Base-by-base conservation (phyloP, 35 echinoderm and acorn worm genomes). In the Lytechinus variegatus region DNA sequence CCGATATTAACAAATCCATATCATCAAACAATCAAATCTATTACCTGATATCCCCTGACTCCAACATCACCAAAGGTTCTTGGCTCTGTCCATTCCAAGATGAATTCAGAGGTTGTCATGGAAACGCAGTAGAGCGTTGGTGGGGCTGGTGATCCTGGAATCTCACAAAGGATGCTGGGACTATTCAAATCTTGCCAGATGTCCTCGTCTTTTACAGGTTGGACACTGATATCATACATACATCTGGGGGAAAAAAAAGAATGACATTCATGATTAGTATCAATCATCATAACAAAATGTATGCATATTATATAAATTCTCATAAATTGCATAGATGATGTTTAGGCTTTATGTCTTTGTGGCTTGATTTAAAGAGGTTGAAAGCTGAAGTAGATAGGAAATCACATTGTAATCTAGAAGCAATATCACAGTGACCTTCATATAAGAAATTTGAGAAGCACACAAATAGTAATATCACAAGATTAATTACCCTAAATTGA, bases 21-120 rank as follows among this genome's bases (percentile, higher is more conserved):
- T 79, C n/a, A 24, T 79, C 16, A 79, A 79, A 79, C 19, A 24
- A 79, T n/a, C 66, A n/a, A 71, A 79, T n/a, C n/a, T n/a, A 24
- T 16, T 95, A 98, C 97, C 97, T 97, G 97, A 86, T 96, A 99
- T 27, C 98, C 98, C 27, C 95, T 89, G 13, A 97, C 44, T 54
- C 91, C 87, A 55, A 96, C 94, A 29, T 95, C 97, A 86, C 97
- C 98, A 97, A 96, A 97, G 27, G 97, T 87, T 89, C 97, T 97
- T 16, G 98, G 98, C 86, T 96, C 96, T 54, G 96, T 95, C 98
- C 98, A 99, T 58, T 99, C 97, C 61, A 99, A 54, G 11, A 97
- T 95, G 86, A 97, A 95, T 53, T 99, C 96, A 71, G 87, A 92
- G 60, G 91, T 72, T 53, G 87, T 96, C 10, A 97, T 89, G 11